Base-by-base conservation (phyloP, 2,797 vertebrate genomes). In the Spheniscus humboldti region DNA sequence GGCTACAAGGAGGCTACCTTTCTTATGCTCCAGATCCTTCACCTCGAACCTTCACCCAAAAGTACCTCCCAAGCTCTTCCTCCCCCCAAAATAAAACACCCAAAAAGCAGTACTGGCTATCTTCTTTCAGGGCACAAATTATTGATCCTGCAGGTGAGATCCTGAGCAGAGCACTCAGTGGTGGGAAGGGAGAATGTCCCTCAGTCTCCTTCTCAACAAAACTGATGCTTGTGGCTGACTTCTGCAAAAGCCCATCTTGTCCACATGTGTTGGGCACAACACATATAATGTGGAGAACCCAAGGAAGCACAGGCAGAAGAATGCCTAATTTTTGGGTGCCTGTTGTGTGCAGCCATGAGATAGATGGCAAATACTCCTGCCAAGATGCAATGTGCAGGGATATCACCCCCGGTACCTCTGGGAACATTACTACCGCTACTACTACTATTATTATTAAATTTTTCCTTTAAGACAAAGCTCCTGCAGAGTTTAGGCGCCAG, bases 271-370 rank as follows among this genome's bases (percentile, higher is more conserved):
- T 90, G 48, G 10, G 9, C 75, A 59, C 30, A 69, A 7, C 12
- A 33, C 0, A 0, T 39, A 4, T 27, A 6, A 0, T 9, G 22
- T 41, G 56, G 33, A 48, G 22, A 24, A 23, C 39, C 19, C 8
- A 13, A 39, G 31, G 52, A 66, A 31, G n/a, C 39, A 33, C 25
- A 71, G 45, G 31, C 30, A 71, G 76, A 80, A 24, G 45, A 62
- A 80, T 57, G 13, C 11, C 41, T 68, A 25, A 20, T 28, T 71
- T 87, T 86, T 10, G 52, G 25, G 28, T 75, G 28, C 5, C 25
- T 56, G 10, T 39, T 94, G 4, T 56, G 35, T 1, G 1, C 52
- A 80, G 35, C 30, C 23, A 8, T 63, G 28, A 77, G 15, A 9
- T 25, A 22, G 2, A 24, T 37, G 23, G 25, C 56, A 76, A 73